Conservation (phyloP, 2,888 invertebrate genomes). For the Bugula neritina region DNA sequence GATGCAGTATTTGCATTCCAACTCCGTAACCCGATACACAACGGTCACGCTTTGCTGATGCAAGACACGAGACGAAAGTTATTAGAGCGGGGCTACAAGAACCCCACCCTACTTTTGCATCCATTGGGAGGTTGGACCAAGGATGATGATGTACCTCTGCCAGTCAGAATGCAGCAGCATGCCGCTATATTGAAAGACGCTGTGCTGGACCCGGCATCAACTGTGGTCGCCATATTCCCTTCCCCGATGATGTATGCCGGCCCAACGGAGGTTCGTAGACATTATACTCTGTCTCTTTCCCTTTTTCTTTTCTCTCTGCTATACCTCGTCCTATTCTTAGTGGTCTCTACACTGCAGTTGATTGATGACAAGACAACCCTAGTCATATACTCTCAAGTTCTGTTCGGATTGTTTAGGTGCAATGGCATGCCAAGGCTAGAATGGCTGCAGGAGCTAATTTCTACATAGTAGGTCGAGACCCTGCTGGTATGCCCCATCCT, state of each 20-base stretch:
- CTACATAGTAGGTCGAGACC: slow-evolving; percentile 97
- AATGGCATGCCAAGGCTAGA: slow-evolving; percentile 87
- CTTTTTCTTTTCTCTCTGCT: too few species aligned
- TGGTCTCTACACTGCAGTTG: too few species aligned
- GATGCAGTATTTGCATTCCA: slow-evolving; percentile 98
- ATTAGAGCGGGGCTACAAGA: slow-evolving; percentile 62
- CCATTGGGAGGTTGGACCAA: slow-evolving; percentile 98
- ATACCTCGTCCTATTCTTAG: too few species aligned
- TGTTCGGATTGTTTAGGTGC: slow-evolving; percentile 68
- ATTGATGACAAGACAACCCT: too few species aligned
- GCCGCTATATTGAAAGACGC: slow-evolving; percentile 82
- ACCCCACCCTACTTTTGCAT: slow-evolving; percentile 88
- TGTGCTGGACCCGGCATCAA: slow-evolving; percentile 67
- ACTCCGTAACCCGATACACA: slow-evolving; percentile 94
- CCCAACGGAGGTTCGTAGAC: slow-evolving; percentile 76
- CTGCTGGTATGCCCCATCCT: slow-evolving; percentile 95
- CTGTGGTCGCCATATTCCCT: slow-evolving; percentile 93
- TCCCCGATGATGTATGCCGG: slow-evolving; percentile 99
- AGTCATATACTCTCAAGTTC: too few species aligned
- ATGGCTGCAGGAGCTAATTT: slow-evolving; percentile 96
- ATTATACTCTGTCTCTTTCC: too few species aligned
- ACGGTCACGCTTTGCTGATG: slow-evolving; percentile 97
- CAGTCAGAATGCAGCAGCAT: slow-evolving; percentile 84
- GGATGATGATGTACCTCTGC: slow-evolving; percentile 93
- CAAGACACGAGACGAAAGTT: slow-evolving; percentile 57